Conservation (phyloP, 1,140 invertebrate species). For the Archivesica marissinica region DNA sequence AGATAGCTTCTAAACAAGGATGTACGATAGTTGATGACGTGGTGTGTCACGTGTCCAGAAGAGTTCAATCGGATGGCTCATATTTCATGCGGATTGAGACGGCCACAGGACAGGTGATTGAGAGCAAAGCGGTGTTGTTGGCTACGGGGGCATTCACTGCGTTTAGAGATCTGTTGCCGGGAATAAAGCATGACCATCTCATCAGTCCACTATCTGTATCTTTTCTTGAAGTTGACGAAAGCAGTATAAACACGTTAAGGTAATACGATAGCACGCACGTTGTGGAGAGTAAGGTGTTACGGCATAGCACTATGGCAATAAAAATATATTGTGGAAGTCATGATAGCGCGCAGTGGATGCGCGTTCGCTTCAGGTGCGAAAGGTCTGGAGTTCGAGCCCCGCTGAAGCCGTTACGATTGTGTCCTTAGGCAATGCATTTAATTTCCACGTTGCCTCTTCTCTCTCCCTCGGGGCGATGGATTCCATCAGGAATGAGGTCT, state of each 20-base stretch:
- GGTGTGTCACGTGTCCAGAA: conserved; percentile 16
- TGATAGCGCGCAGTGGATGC: no score
- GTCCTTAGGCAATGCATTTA: no score
- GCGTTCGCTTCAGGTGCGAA: no score
- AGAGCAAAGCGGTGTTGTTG: conserved; percentile 61
- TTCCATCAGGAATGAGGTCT: no score
- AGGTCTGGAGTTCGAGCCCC: no score
- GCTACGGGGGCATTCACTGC: conserved; percentile 71
- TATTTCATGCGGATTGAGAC: conserved; percentile 63
- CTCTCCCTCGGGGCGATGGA: no score
- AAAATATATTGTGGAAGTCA: no score
- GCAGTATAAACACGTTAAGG: conserved; percentile 51
- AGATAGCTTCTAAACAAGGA: conserved; percentile 43
- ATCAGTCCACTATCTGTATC: conserved; percentile 60
- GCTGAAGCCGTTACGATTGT: no score
- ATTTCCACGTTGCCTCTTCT: no score
- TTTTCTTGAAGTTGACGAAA: conserved; percentile 62
- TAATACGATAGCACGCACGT: no score
- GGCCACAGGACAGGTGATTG: conserved; percentile 39
- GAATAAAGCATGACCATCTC: not conserved
- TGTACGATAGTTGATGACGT: conserved; percentile 62
- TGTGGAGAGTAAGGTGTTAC: no score
- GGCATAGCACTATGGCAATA: no score
- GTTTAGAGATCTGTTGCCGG: conserved; percentile 61
- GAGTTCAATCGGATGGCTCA: conserved; percentile 5